A percentile compares a stretch with the other conserved stretches of the same genome.
phyloP scores from a whole-genome alignment of 2,888 invertebrate species.

The Phalangium opilio region DNA sequence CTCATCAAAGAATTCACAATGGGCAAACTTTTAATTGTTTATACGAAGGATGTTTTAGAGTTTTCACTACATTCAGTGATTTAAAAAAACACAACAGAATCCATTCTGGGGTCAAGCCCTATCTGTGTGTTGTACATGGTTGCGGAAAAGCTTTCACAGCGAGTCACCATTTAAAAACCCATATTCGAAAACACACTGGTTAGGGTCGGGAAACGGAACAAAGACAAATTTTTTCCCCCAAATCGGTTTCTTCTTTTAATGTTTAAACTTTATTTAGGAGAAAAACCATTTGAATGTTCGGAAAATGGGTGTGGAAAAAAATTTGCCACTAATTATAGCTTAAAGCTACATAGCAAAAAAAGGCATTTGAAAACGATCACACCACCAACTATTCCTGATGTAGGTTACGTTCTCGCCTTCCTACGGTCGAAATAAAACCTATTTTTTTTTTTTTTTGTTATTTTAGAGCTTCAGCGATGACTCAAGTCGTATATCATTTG shows the following conservation, averaged over 20 bases:
- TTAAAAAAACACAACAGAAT: constrained; percentile 80
- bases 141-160: constrained; percentile 88
- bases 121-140: constrained; percentile 37
- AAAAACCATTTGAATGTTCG: constrained; percentile 51
- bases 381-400: no score
- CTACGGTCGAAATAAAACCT: no score
- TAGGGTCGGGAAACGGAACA: not conserved
- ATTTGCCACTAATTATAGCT: constrained; percentile 68
- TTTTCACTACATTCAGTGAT: constrained; percentile 85
- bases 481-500: no score
- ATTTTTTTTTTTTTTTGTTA: no score
- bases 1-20: constrained; percentile 80
- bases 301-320: constrained; percentile 51
- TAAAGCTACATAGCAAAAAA: constrained; percentile 54
- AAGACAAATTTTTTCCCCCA: not conserved
- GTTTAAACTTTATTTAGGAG: constrained; percentile 8
- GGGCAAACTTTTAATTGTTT: constrained; percentile 89
- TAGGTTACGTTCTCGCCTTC: no score
- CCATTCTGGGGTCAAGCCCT: constrained; percentile 52
- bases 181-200: constrained; percentile 30
- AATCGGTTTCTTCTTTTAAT: no score
- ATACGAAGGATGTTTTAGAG: constrained; percentile 64
- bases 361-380: constrained; percentile 44
- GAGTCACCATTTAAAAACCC: constrained; percentile 84
- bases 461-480: no score